These are phyloP conservation scores for Borostomias antarcticus DNA, from an alignment of 2,797 vertebrate genomes.

Conservation along the genomic window DNA sequence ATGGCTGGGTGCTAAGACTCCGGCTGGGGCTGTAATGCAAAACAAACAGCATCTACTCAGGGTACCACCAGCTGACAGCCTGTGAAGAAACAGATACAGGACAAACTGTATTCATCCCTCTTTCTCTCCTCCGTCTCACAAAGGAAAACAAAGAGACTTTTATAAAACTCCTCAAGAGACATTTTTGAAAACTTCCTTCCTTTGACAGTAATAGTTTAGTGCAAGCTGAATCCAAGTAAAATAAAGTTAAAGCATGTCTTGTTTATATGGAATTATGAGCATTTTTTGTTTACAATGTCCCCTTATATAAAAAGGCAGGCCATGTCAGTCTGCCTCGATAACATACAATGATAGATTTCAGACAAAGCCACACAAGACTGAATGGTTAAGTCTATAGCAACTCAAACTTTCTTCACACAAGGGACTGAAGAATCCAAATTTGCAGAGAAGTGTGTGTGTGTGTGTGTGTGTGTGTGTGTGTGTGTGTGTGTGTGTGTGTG, in stretches of 20 bases:
- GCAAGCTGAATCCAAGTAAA: neutral
- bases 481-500: too few species aligned
- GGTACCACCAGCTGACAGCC: conserved; percentile 63
- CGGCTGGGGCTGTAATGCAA: conserved; percentile 76
- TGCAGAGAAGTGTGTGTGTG: too few species aligned
- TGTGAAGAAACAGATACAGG: conserved; percentile 71
- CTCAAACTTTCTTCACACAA: neutral
- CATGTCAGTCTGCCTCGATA: neutral
- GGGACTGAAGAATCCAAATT: too few species aligned
- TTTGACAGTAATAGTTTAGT: neutral
- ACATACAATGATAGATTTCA: conserved; percentile 19
- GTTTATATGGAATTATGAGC: too few species aligned
- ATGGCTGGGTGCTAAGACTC: conserved; percentile 78
- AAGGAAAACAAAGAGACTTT: neutral
- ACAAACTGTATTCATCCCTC: neutral
- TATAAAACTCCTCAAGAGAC: neutral
- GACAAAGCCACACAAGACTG: conserved; percentile 12
- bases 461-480: too few species aligned
- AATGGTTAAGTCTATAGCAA: conserved; percentile 8
- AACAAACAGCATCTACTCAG: conserved; percentile 68
- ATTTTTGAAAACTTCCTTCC: neutral
- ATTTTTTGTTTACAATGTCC: too few species aligned
- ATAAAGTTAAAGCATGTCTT: too few species aligned
- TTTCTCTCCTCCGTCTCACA: neutral
- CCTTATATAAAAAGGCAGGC: too few species aligned